Conservation (phyloP, 2,797 vertebrate species). For the Sebastiscus tertius region DNA sequence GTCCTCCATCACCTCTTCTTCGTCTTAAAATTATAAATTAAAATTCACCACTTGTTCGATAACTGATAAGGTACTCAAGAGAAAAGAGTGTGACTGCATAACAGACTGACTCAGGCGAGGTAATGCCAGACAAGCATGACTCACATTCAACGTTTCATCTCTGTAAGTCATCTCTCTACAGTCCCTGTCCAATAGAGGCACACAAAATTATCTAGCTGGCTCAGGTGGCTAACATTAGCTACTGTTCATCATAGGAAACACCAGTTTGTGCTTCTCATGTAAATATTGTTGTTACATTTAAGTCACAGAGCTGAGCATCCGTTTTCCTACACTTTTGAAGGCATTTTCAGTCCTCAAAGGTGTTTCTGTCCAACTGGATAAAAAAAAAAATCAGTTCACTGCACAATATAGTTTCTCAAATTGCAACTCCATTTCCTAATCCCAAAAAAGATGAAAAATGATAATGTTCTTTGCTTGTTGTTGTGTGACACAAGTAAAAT, state of each 20-base stretch:
- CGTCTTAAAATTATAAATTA: neutral
- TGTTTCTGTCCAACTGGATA: too few relatives aligned
- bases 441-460: neutral
- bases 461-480: neutral
- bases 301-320: neutral
- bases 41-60: neutral
- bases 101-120: neutral
- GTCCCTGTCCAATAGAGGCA: neutral
- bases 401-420: neutral
- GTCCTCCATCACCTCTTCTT: neutral
- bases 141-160: neutral
- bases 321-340: neutral
- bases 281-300: neutral
- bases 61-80: neutral
- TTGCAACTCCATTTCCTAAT: too few relatives aligned
- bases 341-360: too few relatives aligned
- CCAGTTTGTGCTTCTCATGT: neutral
- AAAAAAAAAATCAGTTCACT: fast-evolving
- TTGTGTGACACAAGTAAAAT: neutral
- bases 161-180: neutral
- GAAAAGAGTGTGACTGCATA: neutral
- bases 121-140: neutral
- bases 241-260: neutral
- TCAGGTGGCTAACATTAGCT: neutral
- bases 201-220: neutral